Evolutionary conservation across 2,888 invertebrate genomes (phyloP).

Genomic region (Drosophila pseudotalamancana): DNA sequence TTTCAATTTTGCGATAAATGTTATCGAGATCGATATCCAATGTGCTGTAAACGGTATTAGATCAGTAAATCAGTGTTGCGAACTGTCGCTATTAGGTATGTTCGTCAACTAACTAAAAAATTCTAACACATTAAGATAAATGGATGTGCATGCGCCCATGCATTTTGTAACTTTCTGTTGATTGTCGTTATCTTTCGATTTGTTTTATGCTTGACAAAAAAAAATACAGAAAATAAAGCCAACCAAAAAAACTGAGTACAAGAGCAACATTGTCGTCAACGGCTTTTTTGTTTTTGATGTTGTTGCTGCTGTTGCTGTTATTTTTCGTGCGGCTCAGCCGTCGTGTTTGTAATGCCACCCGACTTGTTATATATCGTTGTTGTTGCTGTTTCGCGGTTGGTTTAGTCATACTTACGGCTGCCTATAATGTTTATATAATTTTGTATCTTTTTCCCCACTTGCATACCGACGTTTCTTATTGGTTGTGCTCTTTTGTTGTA

Average conservation of each 20-base stretch:
- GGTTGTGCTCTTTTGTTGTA: slow-evolving; percentile 28
- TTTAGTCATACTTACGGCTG: slow-evolving; percentile 74
- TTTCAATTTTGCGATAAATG: slow-evolving; percentile 9
- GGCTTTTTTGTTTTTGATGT: slow-evolving; percentile 7
- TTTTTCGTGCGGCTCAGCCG: slow-evolving; percentile 48
- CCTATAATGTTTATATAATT: slow-evolving; percentile 78
- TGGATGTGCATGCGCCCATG: slow-evolving; percentile 1
- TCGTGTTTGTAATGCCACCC: slow-evolving; percentile 67
- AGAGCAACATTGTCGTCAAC: slow-evolving; percentile 33
- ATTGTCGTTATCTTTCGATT: slow-evolving; percentile 77
- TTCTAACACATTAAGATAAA: slow-evolving; percentile 38
- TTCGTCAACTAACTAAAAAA: slow-evolving; percentile 59
- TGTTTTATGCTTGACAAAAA: slow-evolving; percentile 50
- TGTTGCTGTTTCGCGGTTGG: slow-evolving; percentile 63
- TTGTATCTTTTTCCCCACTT: slow-evolving; percentile 66
- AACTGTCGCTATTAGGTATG: slow-evolving; percentile 20
- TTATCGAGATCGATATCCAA: slow-evolving; percentile 19
- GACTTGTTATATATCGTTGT: slow-evolving; percentile 70
- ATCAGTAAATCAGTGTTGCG: slow-evolving; percentile 45
- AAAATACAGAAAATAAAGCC: slow-evolving; percentile 61
- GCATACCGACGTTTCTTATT: slow-evolving; percentile 69
- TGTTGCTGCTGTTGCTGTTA: slow-evolving; percentile 13
- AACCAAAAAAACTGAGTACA: slow-evolving; percentile 30
- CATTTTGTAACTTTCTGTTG: slow-evolving; percentile 35
- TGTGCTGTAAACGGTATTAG: slow-evolving; percentile 29